These are phyloP conservation scores for Myotis yumanensis DNA, from an alignment of 2,113 vertebrate species.

Conservation along the genomic window DNA sequence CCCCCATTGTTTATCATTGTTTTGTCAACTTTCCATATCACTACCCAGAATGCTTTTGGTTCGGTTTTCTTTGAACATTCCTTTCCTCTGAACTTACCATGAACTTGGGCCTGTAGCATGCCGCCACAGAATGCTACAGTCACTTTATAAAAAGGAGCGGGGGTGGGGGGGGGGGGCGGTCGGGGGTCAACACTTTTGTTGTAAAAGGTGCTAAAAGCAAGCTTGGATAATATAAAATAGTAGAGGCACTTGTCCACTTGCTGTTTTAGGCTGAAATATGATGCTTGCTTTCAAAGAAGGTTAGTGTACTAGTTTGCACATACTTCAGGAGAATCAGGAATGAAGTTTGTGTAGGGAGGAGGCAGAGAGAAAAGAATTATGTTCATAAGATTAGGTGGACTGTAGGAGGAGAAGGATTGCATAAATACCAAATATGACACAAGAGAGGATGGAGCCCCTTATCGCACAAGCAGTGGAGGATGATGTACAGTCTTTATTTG, in stretches of 20 bases:
- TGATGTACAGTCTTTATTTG: conserved; percentile 68
- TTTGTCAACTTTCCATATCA: conserved; percentile 83
- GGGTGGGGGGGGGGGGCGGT: conserved; percentile 15
- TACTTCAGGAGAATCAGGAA: conserved; percentile 74
- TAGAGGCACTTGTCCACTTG: conserved; percentile 25
- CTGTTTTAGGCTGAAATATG: neutral
- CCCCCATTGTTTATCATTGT: conserved; percentile 81
- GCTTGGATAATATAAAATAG: conserved; percentile 13
- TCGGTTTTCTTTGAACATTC: conserved; percentile 86
- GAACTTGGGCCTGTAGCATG: conserved; percentile 81
- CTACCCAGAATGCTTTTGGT: conserved; percentile 81
- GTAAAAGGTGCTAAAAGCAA: conserved; percentile 65
- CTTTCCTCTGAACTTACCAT: conserved; percentile 86
- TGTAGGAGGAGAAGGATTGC: conserved; percentile 80
- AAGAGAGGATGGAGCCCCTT: conserved; percentile 55
- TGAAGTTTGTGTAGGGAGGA: conserved; percentile 75
- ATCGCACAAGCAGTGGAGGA: conserved; percentile 5
- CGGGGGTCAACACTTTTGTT: conserved; percentile 59
- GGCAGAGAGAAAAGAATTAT: conserved; percentile 71
- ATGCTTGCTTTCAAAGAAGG: conserved; percentile 51
- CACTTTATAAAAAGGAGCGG: conserved; percentile 55
- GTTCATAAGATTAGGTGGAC: conserved; percentile 79
- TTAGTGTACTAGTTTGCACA: conserved; percentile 50
- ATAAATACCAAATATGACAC: conserved; percentile 77
- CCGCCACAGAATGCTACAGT: conserved; percentile 65